A percentile compares a stretch with the other conserved stretches of the same genome.
Evolutionary conservation across 2,888 invertebrate genomes (phyloP).

Genomic region (Pammene aurita): DNA sequence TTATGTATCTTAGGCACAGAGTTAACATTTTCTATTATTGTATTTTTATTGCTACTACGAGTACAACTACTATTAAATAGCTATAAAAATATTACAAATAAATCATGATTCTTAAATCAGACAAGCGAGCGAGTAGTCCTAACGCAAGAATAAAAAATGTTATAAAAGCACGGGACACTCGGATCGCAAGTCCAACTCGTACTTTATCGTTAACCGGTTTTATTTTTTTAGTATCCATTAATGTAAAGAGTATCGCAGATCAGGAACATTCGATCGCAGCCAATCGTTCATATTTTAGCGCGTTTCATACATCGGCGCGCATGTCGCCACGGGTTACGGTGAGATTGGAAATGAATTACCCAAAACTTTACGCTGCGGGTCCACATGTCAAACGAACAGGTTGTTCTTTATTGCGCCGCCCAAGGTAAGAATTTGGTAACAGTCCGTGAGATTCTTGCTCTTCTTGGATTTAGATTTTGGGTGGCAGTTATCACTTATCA

Average conservation of each 20-base stretch:
- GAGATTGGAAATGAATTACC: conserved; percentile 38
- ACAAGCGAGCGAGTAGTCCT: no score
- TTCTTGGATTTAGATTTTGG: conserved; percentile 3
- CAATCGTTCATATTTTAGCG: conserved; percentile 40
- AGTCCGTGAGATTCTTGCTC: neutral
- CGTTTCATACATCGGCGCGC: conserved; percentile 42
- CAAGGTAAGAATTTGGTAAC: conserved; percentile 15
- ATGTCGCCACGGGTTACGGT: conserved; percentile 31
- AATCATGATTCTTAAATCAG: no score
- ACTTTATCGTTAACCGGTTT: neutral
- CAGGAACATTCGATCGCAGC: conserved; percentile 22
- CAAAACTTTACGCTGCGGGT: conserved; percentile 34
- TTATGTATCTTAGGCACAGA: no score
- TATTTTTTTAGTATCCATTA: neutral
- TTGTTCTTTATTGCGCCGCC: conserved; percentile 26
- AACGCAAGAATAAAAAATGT: neutral
- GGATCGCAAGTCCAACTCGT: neutral
- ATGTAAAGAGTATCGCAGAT: conserved; percentile 22
- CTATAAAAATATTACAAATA: no score
- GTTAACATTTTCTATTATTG: no score
- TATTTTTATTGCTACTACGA: no score
- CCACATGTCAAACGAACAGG: conserved; percentile 23
- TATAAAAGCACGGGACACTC: neutral
- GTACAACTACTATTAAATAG: no score
- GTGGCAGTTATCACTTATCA: neutral